These are phyloP conservation scores for Cetoscarus ocellatus DNA, from an alignment of 2,797 vertebrate species.

Conservation along the genomic window DNA sequence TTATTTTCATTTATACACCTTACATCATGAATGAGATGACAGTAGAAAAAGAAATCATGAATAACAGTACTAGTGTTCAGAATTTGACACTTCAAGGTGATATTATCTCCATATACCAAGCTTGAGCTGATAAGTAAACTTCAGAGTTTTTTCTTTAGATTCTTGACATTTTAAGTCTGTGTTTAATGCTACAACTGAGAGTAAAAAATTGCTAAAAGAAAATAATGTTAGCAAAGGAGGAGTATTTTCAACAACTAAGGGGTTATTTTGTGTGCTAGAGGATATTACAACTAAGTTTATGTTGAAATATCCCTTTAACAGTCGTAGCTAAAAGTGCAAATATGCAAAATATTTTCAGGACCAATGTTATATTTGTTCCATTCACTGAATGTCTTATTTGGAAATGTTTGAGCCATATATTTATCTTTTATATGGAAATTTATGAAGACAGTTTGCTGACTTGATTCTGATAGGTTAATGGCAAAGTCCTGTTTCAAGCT, in stretches of 20 bases:
- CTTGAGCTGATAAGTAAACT: slow-evolving; percentile 23
- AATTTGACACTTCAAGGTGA: slow-evolving; percentile 8
- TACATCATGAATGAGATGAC: slow-evolving; percentile 33
- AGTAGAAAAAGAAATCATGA: slow-evolving; percentile 27
- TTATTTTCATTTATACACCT: slow-evolving; percentile 28
- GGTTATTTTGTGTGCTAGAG: not conserved
- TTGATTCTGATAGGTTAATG: not conserved
- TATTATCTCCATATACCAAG: slow-evolving; percentile 36
- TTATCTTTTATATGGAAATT: not conserved
- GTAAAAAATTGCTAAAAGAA: not conserved
- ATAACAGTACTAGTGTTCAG: slow-evolving; percentile 30
- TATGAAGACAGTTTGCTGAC: not conserved
- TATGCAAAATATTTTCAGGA: slow-evolving; percentile 37
- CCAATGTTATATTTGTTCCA: slow-evolving; percentile 8
- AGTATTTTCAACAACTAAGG: not conserved
- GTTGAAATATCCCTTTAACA: slow-evolving; percentile 62
- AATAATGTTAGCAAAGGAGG: slow-evolving; percentile 3
- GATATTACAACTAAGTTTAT: slow-evolving; percentile 19
- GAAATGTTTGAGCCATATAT: not conserved
- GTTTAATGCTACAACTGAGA: not conserved
- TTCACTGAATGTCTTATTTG: not conserved
- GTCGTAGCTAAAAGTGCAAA: slow-evolving; percentile 71
- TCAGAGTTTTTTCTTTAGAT: slow-evolving; percentile 8
- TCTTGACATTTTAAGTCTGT: not conserved
- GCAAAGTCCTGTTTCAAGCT: not conserved